Evolutionary conservation across 1,140 invertebrate species (phyloP).

Genomic region (Philotrypesis tridentata): DNA sequence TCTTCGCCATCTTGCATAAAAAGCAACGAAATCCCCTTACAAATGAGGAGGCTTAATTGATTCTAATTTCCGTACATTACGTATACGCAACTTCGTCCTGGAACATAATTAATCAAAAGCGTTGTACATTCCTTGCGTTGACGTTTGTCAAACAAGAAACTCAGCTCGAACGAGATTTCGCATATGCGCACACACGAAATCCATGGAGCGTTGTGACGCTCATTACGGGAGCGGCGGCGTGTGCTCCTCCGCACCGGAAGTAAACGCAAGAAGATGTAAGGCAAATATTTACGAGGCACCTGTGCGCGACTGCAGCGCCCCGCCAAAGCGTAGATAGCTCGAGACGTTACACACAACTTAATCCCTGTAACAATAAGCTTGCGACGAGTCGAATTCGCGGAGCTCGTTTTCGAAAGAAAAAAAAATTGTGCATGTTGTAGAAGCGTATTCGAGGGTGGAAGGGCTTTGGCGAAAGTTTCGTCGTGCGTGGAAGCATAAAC

Average conservation of each 20-base stretch:
- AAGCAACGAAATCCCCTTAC: too few species aligned
- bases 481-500: not conserved
- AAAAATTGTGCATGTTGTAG: not conserved
- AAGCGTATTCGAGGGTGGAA: not conserved
- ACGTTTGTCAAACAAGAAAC: not conserved
- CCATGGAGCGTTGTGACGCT: not conserved
- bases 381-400: not conserved
- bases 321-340: too few species aligned
- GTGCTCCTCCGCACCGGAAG: not conserved
- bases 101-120: too few species aligned
- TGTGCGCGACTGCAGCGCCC: too few species aligned
- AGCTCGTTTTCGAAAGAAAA: not conserved
- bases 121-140: not conserved
- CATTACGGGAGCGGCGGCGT: not conserved
- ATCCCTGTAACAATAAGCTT: too few species aligned
- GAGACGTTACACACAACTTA: too few species aligned
- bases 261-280: not conserved
- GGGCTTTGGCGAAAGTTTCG: not conserved
- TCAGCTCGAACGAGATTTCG: not conserved
- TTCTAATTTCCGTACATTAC: not conserved
- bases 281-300: not conserved
- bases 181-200: too few species aligned
- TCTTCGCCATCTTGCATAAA: too few species aligned
- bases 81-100: too few species aligned
- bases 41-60: too few species aligned